These are phyloP conservation scores for Cladopsammia gracilis DNA, from an alignment of 64 coral and sea anemone species.

Conservation along the genomic window DNA sequence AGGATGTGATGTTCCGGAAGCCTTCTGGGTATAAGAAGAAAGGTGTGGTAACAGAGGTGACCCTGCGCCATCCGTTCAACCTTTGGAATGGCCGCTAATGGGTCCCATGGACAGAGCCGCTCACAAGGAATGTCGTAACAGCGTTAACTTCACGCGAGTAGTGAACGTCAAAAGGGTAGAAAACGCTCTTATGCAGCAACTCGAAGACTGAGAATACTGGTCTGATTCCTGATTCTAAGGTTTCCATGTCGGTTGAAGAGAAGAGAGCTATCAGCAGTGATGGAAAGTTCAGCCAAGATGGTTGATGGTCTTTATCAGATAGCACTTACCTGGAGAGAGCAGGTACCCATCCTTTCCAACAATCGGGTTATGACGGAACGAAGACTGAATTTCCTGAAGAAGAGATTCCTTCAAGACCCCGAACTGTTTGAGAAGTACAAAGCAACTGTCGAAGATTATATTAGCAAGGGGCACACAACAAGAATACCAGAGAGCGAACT, in stretches of 20 bases:
- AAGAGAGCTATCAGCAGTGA: slow-evolving; percentile 34
- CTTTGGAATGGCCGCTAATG: slow-evolving; percentile 47
- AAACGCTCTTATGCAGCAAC: slow-evolving; percentile 26
- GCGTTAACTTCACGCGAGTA: slow-evolving; percentile 25
- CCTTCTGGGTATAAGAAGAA: slow-evolving; percentile 78
- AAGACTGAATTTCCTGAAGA: slow-evolving; percentile 25
- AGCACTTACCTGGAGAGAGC: slow-evolving; percentile 55
- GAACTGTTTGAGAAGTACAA: slow-evolving; percentile 41
- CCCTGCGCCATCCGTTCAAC: slow-evolving; percentile 63
- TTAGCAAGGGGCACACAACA: slow-evolving; percentile 1
- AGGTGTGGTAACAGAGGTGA: slow-evolving; percentile 40
- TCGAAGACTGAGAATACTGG: slow-evolving; percentile 21
- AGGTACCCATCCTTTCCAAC: slow-evolving; percentile 7
- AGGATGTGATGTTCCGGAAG: slow-evolving; percentile 70
- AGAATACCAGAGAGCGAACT: slow-evolving; percentile 19
- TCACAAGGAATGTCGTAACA: background rate
- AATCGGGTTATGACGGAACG: slow-evolving; percentile 45
- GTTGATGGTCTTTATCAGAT: slow-evolving; percentile 38
- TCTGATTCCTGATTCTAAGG: background rate
- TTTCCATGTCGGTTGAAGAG: slow-evolving; percentile 39
- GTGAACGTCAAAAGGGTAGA: background rate
- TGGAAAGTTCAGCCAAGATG: slow-evolving; percentile 13
- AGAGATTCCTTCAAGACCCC: slow-evolving; percentile 11
- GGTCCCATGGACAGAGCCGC: background rate
- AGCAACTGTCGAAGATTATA: background rate